A percentile compares a stretch with the other conserved stretches of the same genome.
phyloP scores from a whole-genome alignment of 2,113 vertebrate genomes.

The Pongo abelii region DNA sequence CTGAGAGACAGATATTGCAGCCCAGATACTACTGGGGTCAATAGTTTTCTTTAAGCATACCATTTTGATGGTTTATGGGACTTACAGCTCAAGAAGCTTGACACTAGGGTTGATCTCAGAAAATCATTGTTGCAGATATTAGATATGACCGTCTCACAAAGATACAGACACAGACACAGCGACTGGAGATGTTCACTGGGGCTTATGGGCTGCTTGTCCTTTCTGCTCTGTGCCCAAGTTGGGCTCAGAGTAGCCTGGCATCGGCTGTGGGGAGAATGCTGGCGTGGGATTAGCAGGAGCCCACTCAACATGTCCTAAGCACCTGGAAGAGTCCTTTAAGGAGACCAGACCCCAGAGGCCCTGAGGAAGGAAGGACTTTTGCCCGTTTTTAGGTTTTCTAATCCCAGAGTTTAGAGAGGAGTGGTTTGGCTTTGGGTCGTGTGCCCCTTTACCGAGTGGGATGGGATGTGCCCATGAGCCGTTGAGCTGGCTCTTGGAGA shows the following conservation, averaged over 20 bases:
- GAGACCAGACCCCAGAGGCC: background rate
- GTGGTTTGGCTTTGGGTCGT: background rate
- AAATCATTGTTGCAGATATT: background rate
- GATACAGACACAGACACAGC: background rate
- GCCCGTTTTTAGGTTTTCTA: background rate
- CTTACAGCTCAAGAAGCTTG: background rate
- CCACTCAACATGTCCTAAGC: background rate
- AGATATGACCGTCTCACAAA: background rate
- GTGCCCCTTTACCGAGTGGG: background rate
- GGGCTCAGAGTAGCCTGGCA: background rate
- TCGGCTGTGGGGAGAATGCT: background rate
- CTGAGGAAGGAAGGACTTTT: background rate
- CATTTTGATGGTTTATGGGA: background rate
- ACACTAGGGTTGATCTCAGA: background rate
- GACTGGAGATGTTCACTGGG: background rate
- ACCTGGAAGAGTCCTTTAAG: background rate
- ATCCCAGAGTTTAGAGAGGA: background rate
- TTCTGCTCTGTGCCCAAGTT: background rate
- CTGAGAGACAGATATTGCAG: background rate
- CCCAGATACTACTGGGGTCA: background rate
- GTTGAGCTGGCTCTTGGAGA: background rate
- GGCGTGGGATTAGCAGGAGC: background rate
- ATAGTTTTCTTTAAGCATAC: background rate
- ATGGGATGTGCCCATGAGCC: background rate
- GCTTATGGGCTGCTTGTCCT: background rate